A percentile compares a stretch with the other conserved stretches of the same genome.
Conservation (phyloP, 2,113 vertebrate species). For the Pycnonotus jocosus region DNA sequence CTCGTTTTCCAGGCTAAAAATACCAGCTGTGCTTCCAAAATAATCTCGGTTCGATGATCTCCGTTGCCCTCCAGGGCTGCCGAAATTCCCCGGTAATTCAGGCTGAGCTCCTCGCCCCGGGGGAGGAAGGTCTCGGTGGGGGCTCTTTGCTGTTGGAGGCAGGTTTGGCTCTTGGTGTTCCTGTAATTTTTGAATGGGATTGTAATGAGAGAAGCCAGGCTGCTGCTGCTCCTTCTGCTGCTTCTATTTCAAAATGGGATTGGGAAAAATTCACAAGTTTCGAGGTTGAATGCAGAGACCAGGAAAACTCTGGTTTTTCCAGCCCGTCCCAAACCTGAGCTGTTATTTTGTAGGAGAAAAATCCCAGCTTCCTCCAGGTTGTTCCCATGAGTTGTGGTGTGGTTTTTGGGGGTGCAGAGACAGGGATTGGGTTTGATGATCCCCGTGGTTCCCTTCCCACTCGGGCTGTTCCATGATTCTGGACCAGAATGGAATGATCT, state of each 20-base stretch:
- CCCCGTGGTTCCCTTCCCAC: not conserved
- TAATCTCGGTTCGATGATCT: not conserved
- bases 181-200: accelerated
- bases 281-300: accelerated
- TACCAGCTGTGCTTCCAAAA: not conserved
- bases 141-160: not conserved
- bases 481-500: not conserved
- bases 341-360: not conserved
- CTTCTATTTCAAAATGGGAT: not conserved
- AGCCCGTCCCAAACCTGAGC: not conserved
- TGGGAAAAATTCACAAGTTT: not conserved
- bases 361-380: not conserved
- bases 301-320: not conserved
- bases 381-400: not conserved
- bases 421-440: not conserved
- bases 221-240: not conserved
- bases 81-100: not conserved
- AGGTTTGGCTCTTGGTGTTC: accelerated
- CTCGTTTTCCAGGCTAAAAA: constrained; percentile 16
- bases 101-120: not conserved
- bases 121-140: not conserved
- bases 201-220: not conserved
- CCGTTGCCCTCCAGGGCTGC: not conserved
- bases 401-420: not conserved
- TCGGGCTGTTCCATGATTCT: not conserved